Evolutionary conservation across 2,113 vertebrate genomes (phyloP).

Genomic region (Oryzias melastigma): DNA sequence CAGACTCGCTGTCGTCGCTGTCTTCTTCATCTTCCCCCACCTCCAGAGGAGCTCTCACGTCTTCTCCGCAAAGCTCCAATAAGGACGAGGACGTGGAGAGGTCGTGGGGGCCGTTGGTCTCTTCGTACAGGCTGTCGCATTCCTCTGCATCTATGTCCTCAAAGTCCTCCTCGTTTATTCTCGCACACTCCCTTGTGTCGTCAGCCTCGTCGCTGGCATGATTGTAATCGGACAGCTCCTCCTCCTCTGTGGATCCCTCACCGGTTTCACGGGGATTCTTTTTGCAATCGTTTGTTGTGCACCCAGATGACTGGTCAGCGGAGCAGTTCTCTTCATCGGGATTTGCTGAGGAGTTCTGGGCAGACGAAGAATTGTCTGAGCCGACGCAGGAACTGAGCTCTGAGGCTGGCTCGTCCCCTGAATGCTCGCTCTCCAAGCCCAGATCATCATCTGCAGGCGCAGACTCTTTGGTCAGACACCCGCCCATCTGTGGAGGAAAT

Average conservation of each 20-base stretch:
- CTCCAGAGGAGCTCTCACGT: slow-evolving; percentile 73
- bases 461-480: slow-evolving; percentile 79
- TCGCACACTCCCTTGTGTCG: slow-evolving; percentile 71
- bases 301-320: slow-evolving; percentile 60
- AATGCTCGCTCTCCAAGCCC: slow-evolving; percentile 75
- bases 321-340: slow-evolving; percentile 58
- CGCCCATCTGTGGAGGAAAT: slow-evolving; percentile 80
- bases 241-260: slow-evolving; percentile 59
- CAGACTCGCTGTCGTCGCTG: slow-evolving; percentile 92
- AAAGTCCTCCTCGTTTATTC: slow-evolving; percentile 74
- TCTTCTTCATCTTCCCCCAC: slow-evolving; percentile 87
- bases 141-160: slow-evolving; percentile 85
- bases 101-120: slow-evolving; percentile 42
- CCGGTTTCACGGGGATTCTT: slow-evolving; percentile 48
- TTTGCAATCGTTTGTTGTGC: slow-evolving; percentile 53
- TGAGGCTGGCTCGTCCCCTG: slow-evolving; percentile 70
- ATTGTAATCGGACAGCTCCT: slow-evolving; percentile 69
- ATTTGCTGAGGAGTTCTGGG: slow-evolving; percentile 62
- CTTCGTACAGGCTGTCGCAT: slow-evolving; percentile 79
- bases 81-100: slow-evolving; percentile 68
- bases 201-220: slow-evolving; percentile 78
- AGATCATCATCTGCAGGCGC: slow-evolving; percentile 72
- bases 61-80: slow-evolving; percentile 65
- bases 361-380: slow-evolving; percentile 60
- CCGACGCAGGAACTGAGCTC: slow-evolving; percentile 63